Base-by-base conservation (phyloP, 2,888 invertebrate species). In the Eucera pruinosa region DNA sequence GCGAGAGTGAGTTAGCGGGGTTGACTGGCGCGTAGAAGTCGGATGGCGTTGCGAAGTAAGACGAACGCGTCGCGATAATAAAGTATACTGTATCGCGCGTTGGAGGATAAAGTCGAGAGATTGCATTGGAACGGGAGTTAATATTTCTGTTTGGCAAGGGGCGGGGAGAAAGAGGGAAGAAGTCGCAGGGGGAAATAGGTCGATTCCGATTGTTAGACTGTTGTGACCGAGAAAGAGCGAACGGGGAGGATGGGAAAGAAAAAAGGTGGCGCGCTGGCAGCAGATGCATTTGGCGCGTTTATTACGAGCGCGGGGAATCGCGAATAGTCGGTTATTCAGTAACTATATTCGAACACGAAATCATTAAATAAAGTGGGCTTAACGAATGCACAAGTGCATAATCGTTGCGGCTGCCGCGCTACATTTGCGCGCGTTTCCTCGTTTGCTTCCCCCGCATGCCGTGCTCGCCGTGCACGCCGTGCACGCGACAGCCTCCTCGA, bases 321-420 rank as follows among this genome's bases (percentile, higher is more conserved):
- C 33, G 54, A 54, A 52, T 25, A 41, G 23, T 33, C 52, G 43
- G 39, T 68, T 75, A 75, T 68, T 77, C 77, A 39, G 67, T 74
- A 74, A 77, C 62, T 69, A 67, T 77, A 77, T 76, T 76, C 77
- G 77, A 58, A 76, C 41, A 61, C 48, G 70, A 55, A 71, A 81
- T 45, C 62, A 62, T 74, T 64, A 82, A 70, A 70, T 82, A 78
- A 78, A 78, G 69, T 70, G 73, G 72, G 69, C 82, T 78, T 71
- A 71, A 72, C 70, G 69, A 80, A 79, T 71, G 66, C 69, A 52
- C 48, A 61, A 82, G 75, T 69, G 61, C 60, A 60, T 80, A 80
- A 81, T 82, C 83, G 78, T 25, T 25, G 67, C 62, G 57, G 50
- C 61, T 66, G 39, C 25, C 62, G 64, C 18, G 66, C 39, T 55